Base-by-base conservation (phyloP, 2,113 vertebrate genomes). In the Tamias sibiricus region DNA sequence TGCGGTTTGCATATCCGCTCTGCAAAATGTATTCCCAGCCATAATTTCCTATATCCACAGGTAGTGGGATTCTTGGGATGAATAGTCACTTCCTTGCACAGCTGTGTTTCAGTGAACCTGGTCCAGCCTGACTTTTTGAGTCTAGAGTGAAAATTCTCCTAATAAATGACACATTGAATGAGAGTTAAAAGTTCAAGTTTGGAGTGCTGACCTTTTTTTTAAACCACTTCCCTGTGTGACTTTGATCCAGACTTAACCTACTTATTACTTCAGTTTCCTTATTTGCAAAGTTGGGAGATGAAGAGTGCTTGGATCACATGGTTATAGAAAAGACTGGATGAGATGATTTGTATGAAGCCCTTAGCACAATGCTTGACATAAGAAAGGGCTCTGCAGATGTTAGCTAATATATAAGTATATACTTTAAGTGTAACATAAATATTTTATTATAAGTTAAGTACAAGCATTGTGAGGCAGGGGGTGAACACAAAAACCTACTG, bases 21-120 rank as follows among this genome's bases (percentile, higher is more conserved):
- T 94, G 77, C 71, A 44, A 72, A 86, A 69, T 37, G 7, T 14
- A 37, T 42, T 83, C 44, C 68, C 57, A 6, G 69, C 66, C 26
- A 0, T 82, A n/a, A 89, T 96, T 97, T 96, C 91, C 94, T 95
- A 54, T 69, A 76, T 85, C 95, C 90, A 57, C 82, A 94, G 92
- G 91, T 80, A 72, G 74, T 49, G 32, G 82, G 47, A 54, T 28
- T 93, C 71, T 42, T 87, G 76, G 28, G 69, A 30, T 26, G 52
- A 95, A 42, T 4, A 14, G 8, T 37, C 19, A 87, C 75, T 94
- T 83, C 49, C 74, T 47, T 3, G 10, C 42, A 11, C 32, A n/a
- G 0, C 19, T 47, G 62, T 59, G 64, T 81, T 87, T 91, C 75
- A 28, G 1, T 17, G 49, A 92, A n/a, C 64, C 35, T 19, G 57